Evolutionary conservation across 2,113 vertebrate species (phyloP), one percentile per base, ranked within the genome.

Genomic region (Zootoca vivipara): DNA sequence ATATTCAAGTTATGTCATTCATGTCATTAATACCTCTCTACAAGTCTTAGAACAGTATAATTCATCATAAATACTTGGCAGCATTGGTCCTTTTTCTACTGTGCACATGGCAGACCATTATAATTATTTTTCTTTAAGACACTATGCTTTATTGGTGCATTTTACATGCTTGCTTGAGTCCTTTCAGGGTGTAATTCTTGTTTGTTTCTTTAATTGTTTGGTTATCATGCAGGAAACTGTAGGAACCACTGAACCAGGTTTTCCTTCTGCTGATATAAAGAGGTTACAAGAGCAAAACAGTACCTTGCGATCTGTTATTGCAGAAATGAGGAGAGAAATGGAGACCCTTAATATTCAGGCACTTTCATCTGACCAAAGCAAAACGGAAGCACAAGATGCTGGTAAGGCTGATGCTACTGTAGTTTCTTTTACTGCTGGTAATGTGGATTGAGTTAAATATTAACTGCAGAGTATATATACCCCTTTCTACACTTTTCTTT

Each of bases 261-360:
- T 92, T 83, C 89, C 93, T n/a, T 93, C 96, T 3, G 91, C 93
- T 78, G 96, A 98, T 94, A 94, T 98, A 33, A 94, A 83, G 91
- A 92, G 81, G 56, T 96, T 99, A 3, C 97, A 97, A 92, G 94
- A 98, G 91, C 97, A 99, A 93, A 99, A 99, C 89, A 67, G 82
- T 16, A 96, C 67, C 90, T 94, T 99, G 86, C 96, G 96, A 24
- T 91, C 90, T 0, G 97, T 96, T 10, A 78, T 99, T 13, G 82
- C 97, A 7, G 97, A 98, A 80, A 99, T 99, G 99, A 97, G 98
- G 93, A 97, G 93, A 65, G 97, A 99, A 83, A 99, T 99, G 98
- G 98, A 99, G 64, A 85, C 67, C 4, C 95, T 99, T 8, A 92
- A 93, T 56, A 64, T 91, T 8, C 96, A 94, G 58, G 80, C 89